phyloP scores from a whole-genome alignment of 2,113 vertebrate species.

The Aythya baeri region DNA sequence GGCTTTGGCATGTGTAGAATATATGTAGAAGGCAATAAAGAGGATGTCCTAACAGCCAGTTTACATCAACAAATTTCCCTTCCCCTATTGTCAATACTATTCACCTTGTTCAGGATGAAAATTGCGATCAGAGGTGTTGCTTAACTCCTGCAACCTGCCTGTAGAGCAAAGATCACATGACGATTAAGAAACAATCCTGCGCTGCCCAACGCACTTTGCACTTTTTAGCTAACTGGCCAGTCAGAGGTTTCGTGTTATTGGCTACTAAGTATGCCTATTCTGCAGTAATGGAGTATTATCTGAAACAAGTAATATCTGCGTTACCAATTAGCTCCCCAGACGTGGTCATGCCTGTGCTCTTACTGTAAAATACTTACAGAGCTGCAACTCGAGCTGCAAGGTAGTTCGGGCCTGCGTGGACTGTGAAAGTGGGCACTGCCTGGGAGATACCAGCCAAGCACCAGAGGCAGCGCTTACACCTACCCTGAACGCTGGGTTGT shows the following conservation, averaged over 20 bases:
- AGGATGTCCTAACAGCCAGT: background rate
- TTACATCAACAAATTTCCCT: background rate
- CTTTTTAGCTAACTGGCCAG: background rate
- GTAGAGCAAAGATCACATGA: background rate
- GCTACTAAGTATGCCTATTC: background rate
- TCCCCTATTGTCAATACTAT: background rate
- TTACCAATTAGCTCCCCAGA: background rate
- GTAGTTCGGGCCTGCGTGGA: background rate
- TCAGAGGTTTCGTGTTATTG: background rate
- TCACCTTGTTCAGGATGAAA: background rate
- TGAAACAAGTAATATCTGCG: background rate
- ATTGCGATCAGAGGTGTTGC: background rate
- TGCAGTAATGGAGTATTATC: background rate
- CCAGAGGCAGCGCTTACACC: fast-evolving
- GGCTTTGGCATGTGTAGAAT: background rate
- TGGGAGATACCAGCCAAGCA: background rate
- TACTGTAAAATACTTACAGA: background rate
- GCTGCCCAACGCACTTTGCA: background rate
- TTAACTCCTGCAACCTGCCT: background rate
- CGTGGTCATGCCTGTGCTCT: background rate
- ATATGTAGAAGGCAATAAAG: fast-evolving
- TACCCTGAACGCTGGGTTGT: fast-evolving
- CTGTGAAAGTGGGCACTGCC: background rate
- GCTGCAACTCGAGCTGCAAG: background rate
- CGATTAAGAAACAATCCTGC: background rate